These are phyloP conservation scores for Loxodonta africana DNA, from an alignment of 2,113 vertebrate species.

Conservation along the genomic window DNA sequence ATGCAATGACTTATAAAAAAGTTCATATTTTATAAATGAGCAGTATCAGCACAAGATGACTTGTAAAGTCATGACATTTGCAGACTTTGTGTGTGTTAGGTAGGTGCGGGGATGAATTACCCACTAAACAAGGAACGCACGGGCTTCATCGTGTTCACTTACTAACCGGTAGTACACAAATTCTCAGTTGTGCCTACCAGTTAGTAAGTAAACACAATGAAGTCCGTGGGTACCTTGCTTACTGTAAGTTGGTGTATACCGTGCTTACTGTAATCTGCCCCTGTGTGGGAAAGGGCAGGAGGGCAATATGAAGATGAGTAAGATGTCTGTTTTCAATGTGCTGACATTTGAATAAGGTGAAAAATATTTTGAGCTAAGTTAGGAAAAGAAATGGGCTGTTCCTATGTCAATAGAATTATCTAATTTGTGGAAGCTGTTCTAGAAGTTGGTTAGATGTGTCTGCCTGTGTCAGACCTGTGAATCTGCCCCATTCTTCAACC, in stretches of 20 bases:
- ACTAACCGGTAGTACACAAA: too few relatives aligned
- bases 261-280: too few relatives aligned
- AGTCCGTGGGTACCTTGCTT: too few relatives aligned
- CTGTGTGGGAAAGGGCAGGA: background rate
- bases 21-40: background rate
- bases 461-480: background rate
- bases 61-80: background rate
- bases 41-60: background rate
- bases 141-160: too few relatives aligned
- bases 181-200: too few relatives aligned
- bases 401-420: accelerated
- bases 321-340: background rate
- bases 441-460: accelerated
- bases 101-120: too few relatives aligned
- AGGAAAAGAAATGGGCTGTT: background rate
- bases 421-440: background rate
- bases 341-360: background rate
- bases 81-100: background rate
- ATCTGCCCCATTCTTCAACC: background rate
- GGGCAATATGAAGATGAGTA: background rate
- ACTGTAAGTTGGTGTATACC: too few relatives aligned
- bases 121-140: too few relatives aligned
- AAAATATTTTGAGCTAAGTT: background rate
- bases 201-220: too few relatives aligned
- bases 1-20: background rate